These are phyloP conservation scores for Paralinhomoeus sp. DNA, from an alignment of 2,888 invertebrate genomes.

Conservation along the genomic window DNA sequence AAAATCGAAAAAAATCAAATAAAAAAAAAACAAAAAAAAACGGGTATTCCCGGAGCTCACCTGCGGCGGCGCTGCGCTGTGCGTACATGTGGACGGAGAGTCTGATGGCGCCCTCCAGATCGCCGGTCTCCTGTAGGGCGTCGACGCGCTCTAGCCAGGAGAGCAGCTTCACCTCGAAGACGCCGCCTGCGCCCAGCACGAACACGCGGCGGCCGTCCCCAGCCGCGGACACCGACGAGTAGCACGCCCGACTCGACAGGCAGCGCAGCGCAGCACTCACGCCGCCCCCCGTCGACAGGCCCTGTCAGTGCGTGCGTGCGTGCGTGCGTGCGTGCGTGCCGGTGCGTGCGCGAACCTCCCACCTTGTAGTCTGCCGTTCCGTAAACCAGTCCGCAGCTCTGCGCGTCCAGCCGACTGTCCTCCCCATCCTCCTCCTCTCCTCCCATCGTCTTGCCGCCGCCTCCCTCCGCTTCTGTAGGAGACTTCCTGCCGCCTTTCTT, in stretches of 20 bases:
- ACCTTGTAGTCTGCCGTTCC: constrained; percentile 31
- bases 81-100: no score
- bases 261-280: constrained; percentile 51
- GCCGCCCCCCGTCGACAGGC: constrained; percentile 78
- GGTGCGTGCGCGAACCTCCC: no score
- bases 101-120: no score
- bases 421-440: constrained; percentile 10
- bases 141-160: constrained; percentile 14
- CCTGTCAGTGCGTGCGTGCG: no score
- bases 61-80: no score
- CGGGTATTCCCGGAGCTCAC: no score
- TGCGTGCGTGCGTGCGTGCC: no score
- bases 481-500: no score
- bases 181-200: constrained; percentile 11
- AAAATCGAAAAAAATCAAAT: no score
- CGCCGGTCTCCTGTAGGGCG: constrained; percentile 9
- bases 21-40: no score
- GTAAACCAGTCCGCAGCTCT: constrained; percentile 27
- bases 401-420: constrained; percentile 16
- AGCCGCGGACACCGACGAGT: background rate
- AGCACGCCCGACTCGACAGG: constrained; percentile 7
- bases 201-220: constrained; percentile 2
- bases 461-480: background rate
- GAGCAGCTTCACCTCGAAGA: constrained; percentile 8
- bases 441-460: no score